Evolutionary conservation across 2,113 vertebrate genomes (phyloP).

Genomic region (Panthera leo): DNA sequence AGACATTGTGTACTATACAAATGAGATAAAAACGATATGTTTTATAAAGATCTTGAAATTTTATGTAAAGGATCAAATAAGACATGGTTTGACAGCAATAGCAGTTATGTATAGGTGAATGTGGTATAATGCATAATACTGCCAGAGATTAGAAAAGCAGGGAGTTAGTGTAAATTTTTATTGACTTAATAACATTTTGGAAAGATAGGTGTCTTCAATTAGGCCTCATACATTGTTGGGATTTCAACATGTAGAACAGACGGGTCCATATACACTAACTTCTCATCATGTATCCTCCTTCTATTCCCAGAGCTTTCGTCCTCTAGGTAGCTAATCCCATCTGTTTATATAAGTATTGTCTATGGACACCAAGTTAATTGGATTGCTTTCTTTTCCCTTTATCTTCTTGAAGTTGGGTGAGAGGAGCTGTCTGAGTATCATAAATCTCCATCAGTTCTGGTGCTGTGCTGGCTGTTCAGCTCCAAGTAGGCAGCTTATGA

Average conservation of each 20-base stretch:
- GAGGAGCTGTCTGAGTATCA: constrained; percentile 19
- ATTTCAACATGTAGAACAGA: background rate
- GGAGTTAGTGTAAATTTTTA: background rate
- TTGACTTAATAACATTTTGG: background rate
- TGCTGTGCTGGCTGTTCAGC: background rate
- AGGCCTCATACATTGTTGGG: background rate
- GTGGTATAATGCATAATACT: background rate
- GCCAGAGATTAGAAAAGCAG: background rate
- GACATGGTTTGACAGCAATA: background rate
- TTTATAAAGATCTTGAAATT: background rate
- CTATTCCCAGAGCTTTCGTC: background rate
- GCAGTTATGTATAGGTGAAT: background rate
- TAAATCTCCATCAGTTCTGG: constrained; percentile 66
- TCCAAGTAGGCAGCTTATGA: constrained; percentile 53
- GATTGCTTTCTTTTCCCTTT: constrained; percentile 45
- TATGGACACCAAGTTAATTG: constrained; percentile 58
- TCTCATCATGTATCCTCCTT: background rate
- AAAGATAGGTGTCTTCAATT: background rate
- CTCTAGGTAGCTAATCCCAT: constrained; percentile 25
- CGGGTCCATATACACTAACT: rapidly evolving
- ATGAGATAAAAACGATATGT: background rate
- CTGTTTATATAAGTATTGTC: constrained; percentile 24
- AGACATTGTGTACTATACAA: background rate
- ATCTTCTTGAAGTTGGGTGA: constrained; percentile 55
- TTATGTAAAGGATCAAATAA: background rate